phyloP scores from a whole-genome alignment of 2,888 invertebrate genomes.

The Panopea generosa region DNA sequence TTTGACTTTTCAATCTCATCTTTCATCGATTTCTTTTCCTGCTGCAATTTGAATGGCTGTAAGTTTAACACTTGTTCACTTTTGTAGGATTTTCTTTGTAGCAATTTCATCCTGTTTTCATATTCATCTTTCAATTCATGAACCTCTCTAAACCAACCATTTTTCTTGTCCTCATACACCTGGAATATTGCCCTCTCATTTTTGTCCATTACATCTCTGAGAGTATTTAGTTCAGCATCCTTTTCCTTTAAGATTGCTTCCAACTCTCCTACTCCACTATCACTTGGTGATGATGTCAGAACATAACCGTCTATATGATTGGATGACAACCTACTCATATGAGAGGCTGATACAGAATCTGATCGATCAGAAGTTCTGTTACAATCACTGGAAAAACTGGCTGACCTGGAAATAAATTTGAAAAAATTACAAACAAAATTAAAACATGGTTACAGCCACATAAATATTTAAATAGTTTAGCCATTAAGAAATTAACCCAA shows the following conservation, averaged over 20 bases:
- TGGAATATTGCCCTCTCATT: conserved; percentile 88
- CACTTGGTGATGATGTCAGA: conserved; percentile 91
- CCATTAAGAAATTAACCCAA: too few relatives aligned
- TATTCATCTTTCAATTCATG: conserved; percentile 89
- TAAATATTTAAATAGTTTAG: too few relatives aligned
- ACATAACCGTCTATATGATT: conserved; percentile 73
- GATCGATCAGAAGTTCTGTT: conserved; percentile 70
- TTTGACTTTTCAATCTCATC: conserved; percentile 74
- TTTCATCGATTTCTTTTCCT: conserved; percentile 77
- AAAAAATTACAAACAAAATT: too few relatives aligned
- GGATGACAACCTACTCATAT: conserved; percentile 72
- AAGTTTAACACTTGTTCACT: conserved; percentile 91
- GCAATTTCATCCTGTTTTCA: conserved; percentile 88
- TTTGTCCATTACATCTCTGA: conserved; percentile 90
- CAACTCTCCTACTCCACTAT: conserved; percentile 92
- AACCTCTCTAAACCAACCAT: conserved; percentile 90
- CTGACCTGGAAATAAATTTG: conserved; percentile 58
- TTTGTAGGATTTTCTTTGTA: conserved; percentile 89
- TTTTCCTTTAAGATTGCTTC: conserved; percentile 92
- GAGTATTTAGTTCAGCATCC: conserved; percentile 90
- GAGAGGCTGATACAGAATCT: conserved; percentile 72
- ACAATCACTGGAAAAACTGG: conserved; percentile 71
- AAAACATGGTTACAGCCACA: too few relatives aligned
- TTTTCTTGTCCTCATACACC: conserved; percentile 89
- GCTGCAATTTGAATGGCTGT: conserved; percentile 88